These are phyloP conservation scores for Dryobota labecula DNA, from an alignment of 2,888 invertebrate species.

Conservation along the genomic window DNA sequence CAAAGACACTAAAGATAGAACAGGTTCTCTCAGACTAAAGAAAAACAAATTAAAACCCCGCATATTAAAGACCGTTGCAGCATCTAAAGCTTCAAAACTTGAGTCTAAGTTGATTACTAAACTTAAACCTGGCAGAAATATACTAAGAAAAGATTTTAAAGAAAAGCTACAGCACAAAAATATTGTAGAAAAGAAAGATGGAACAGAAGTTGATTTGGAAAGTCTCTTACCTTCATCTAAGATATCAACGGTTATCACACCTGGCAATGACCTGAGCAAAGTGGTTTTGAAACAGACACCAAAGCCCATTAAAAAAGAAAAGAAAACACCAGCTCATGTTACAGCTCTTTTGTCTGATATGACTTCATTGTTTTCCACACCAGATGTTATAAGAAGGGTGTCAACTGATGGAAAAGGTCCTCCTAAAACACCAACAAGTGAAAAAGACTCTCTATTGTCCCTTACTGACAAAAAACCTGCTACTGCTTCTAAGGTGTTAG, in stretches of 20 bases:
- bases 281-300: constrained; percentile 84
- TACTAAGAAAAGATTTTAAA: constrained; percentile 81
- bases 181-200: constrained; percentile 75
- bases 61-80: constrained; percentile 78
- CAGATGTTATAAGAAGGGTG: constrained; percentile 94
- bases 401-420: constrained; percentile 87
- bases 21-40: constrained; percentile 76
- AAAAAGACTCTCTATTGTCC: constrained; percentile 80
- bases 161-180: constrained; percentile 81
- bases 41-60: constrained; percentile 83
- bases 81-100: constrained; percentile 74
- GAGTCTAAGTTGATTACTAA: constrained; percentile 80
- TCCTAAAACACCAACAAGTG: constrained; percentile 79
- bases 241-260: constrained; percentile 65
- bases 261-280: constrained; percentile 78
- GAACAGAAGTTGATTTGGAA: constrained; percentile 74
- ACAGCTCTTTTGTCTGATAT: constrained; percentile 90
- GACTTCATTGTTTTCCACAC: constrained; percentile 94
- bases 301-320: constrained; percentile 86
- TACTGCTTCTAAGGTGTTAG: constrained; percentile 60
- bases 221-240: constrained; percentile 73
- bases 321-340: constrained; percentile 91
- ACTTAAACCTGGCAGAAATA: constrained; percentile 77
- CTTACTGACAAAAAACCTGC: constrained; percentile 70
- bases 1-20: constrained; percentile 85